A percentile compares a stretch with the other conserved stretches of the same genome.
Evolutionary conservation across 2,797 vertebrate genomes (phyloP).

Genomic region (Etheostoma nigrum): DNA sequence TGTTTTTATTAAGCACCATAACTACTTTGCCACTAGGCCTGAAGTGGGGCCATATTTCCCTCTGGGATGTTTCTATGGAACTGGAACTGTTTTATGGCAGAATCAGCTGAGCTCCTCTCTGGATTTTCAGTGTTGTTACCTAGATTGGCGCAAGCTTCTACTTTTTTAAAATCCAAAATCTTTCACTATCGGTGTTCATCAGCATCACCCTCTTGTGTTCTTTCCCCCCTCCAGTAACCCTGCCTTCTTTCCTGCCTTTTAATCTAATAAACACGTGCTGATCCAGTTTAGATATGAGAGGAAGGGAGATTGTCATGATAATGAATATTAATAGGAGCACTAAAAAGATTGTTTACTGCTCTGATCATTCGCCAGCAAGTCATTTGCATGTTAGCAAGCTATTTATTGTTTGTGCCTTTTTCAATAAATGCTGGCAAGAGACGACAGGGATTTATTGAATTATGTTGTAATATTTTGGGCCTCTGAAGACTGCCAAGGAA

Average conservation of each 20-base stretch:
- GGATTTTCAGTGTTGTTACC: constrained; percentile 64
- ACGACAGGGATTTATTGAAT: constrained; percentile 71
- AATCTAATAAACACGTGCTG: constrained; percentile 72
- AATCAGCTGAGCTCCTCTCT: constrained; percentile 59
- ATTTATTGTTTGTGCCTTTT: constrained; percentile 73
- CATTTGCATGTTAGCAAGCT: constrained; percentile 75
- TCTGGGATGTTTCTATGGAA: constrained; percentile 61
- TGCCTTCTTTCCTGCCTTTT: constrained; percentile 60
- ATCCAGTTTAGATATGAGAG: constrained; percentile 74
- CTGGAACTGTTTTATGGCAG: constrained; percentile 66
- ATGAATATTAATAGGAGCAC: constrained; percentile 78
- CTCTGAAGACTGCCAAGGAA: constrained; percentile 53
- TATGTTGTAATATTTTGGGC: constrained; percentile 61
- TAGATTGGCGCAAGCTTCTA: constrained; percentile 38
- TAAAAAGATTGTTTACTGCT: constrained; percentile 73
- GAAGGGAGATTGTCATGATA: constrained; percentile 70
- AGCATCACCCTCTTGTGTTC: constrained; percentile 58
- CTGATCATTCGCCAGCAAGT: constrained; percentile 72
- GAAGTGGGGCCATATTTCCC: constrained; percentile 73
- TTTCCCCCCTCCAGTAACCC: constrained; percentile 56
- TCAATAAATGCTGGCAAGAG: constrained; percentile 74
- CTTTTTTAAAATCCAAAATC: constrained; percentile 16
- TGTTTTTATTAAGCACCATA: constrained; percentile 79
- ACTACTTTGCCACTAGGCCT: constrained; percentile 69
- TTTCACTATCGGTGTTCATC: constrained; percentile 40